These are phyloP conservation scores for Cinclus cinclus DNA, from an alignment of 2,113 vertebrate genomes.

Conservation along the genomic window DNA sequence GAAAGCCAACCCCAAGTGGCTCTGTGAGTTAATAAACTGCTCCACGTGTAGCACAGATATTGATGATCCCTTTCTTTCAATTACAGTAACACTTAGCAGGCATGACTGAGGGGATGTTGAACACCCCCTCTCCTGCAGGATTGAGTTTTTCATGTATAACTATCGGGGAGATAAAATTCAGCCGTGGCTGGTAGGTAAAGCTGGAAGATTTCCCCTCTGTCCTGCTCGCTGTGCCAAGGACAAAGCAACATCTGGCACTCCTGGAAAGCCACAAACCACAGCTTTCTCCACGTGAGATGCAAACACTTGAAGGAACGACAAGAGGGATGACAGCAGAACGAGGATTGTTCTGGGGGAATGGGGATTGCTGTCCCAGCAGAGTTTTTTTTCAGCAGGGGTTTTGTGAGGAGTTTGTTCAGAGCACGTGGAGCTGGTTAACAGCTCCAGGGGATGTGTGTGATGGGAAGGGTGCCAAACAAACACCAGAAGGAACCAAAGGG, in stretches of 20 bases:
- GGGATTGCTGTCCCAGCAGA: not conserved
- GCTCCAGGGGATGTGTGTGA: accelerated
- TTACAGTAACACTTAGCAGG: not conserved
- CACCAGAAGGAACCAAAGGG: not conserved
- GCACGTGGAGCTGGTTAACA: not conserved
- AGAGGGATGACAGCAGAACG: not conserved
- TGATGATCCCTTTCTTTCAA: not conserved
- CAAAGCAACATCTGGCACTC: not conserved
- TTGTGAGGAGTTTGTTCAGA: not conserved
- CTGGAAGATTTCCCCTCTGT: not conserved
- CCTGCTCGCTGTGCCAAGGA: not conserved
- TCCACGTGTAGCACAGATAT: not conserved
- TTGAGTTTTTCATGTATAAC: not conserved
- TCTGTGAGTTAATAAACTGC: constrained; percentile 15
- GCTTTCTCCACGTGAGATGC: not conserved
- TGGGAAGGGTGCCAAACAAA: not conserved
- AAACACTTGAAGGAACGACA: not conserved
- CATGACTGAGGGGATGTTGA: not conserved
- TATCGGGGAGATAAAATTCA: not conserved
- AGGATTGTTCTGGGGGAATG: not conserved
- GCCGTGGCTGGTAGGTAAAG: not conserved
- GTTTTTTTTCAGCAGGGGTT: not conserved
- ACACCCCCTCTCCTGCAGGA: not conserved
- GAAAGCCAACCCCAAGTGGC: not conserved
- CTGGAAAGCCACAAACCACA: not conserved